A percentile compares a stretch with the other conserved stretches of the same genome.
These are phyloP conservation scores for Drosophila neonasuta DNA, from an alignment of 2,888 invertebrate species.

Conservation along the genomic window DNA sequence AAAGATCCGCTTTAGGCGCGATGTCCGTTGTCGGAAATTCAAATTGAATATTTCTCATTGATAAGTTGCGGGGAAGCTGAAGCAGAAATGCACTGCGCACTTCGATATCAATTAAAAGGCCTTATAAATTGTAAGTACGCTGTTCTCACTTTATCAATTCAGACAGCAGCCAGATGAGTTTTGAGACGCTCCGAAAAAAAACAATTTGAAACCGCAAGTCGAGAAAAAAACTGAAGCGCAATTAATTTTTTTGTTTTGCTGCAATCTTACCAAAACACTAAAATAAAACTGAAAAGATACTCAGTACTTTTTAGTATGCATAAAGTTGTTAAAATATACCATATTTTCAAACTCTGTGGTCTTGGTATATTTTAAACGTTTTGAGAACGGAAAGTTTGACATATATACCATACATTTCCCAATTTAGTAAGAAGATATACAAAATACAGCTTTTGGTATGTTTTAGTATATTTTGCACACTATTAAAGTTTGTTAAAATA, in stretches of 20 bases:
- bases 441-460: no score
- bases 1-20: constrained; percentile 24
- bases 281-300: constrained; percentile 10
- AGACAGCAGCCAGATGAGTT: constrained; percentile 41
- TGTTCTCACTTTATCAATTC: constrained; percentile 66
- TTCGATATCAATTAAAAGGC: constrained; percentile 68
- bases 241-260: constrained; percentile 38
- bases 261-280: constrained; percentile 22
- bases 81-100: constrained; percentile 18
- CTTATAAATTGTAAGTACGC: constrained; percentile 61
- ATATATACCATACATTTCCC: no score
- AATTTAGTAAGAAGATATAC: no score
- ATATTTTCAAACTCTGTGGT: no score
- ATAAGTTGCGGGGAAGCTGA: constrained; percentile 41
- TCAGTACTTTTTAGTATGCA: neutral
- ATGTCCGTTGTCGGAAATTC: constrained; percentile 66
- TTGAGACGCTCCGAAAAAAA: constrained; percentile 8
- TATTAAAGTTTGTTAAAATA: no score
- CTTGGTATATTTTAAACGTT: no score
- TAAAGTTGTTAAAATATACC: no score
- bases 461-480: neutral
- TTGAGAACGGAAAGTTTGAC: no score
- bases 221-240: constrained; percentile 41
- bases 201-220: constrained; percentile 11
- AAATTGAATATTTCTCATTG: constrained; percentile 66